Percentiles rank a stretch among this genome's conserved stretches.
These are phyloP conservation scores for Phoxinus dragarum DNA, from an alignment of 2,797 vertebrate genomes.

Conservation along the genomic window DNA sequence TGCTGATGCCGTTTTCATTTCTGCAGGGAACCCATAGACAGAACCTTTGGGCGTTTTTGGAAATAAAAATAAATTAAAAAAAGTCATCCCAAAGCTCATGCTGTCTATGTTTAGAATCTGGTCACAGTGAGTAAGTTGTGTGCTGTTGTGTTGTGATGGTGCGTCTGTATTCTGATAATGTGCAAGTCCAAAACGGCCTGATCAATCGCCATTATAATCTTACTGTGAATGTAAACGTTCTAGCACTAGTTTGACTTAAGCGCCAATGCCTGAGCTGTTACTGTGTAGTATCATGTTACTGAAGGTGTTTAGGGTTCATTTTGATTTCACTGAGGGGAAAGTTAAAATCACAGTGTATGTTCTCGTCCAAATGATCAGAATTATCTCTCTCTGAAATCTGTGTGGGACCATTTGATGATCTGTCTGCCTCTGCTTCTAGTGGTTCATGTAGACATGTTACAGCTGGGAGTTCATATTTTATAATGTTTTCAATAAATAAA, in stretches of 20 bases:
- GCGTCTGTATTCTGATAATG: constrained; percentile 34
- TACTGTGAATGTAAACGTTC: constrained; percentile 70
- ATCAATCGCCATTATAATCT: constrained; percentile 60
- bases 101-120: constrained; percentile 8
- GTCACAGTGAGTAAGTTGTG: constrained; percentile 6
- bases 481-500: constrained; percentile 48
- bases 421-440: constrained; percentile 40
- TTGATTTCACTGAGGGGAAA: constrained; percentile 19
- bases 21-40: constrained; percentile 23
- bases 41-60: constrained; percentile 8
- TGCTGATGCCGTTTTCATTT: constrained; percentile 26
- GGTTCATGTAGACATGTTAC: constrained; percentile 4
- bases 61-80: too few species aligned
- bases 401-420: constrained; percentile 35
- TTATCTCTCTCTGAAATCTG: constrained; percentile 12
- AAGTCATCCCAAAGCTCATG: constrained; percentile 21
- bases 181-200: constrained; percentile 59
- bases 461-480: constrained; percentile 41
- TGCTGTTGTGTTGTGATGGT: constrained; percentile 17
- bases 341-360: neutral
- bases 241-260: constrained; percentile 46
- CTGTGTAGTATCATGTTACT: constrained; percentile 21
- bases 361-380: constrained; percentile 14
- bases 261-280: constrained; percentile 32
- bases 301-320: constrained; percentile 27